These are phyloP conservation scores for Hippocampus comes DNA, from an alignment of 2,113 vertebrate species.

Conservation along the genomic window DNA sequence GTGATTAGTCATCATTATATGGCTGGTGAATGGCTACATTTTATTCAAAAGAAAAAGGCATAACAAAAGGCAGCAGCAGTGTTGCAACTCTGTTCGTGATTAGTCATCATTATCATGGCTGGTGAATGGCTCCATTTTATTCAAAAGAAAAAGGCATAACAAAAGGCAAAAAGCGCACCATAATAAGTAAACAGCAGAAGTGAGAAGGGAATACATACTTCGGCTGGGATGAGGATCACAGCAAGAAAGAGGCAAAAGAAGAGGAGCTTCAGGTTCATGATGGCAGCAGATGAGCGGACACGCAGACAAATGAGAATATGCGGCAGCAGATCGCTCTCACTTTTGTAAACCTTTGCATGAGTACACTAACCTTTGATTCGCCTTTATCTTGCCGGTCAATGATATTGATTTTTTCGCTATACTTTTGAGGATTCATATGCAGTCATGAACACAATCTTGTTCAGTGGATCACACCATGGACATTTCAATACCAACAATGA, in stretches of 20 bases:
- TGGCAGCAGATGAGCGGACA: conserved; percentile 32
- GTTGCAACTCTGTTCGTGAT: background rate
- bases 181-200: background rate
- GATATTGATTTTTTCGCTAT: conserved; percentile 39
- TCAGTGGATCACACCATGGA: background rate
- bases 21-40: background rate
- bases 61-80: background rate
- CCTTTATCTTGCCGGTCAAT: conserved; percentile 30
- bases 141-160: background rate
- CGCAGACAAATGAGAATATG: conserved; percentile 25
- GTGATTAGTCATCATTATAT: background rate
- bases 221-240: conserved; percentile 58
- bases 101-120: background rate
- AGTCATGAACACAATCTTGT: background rate
- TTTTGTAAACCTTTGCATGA: conserved; percentile 27
- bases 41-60: background rate
- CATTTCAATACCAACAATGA: background rate
- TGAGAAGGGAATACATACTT: conserved; percentile 56
- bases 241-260: conserved; percentile 57
- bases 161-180: background rate
- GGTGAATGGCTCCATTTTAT: background rate
- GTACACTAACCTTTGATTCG: conserved; percentile 55
- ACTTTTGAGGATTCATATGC: background rate
- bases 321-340: conserved; percentile 12
- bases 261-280: conserved; percentile 69